Base-by-base conservation (phyloP, 2,888 invertebrate genomes). In the Agrochola litura region DNA sequence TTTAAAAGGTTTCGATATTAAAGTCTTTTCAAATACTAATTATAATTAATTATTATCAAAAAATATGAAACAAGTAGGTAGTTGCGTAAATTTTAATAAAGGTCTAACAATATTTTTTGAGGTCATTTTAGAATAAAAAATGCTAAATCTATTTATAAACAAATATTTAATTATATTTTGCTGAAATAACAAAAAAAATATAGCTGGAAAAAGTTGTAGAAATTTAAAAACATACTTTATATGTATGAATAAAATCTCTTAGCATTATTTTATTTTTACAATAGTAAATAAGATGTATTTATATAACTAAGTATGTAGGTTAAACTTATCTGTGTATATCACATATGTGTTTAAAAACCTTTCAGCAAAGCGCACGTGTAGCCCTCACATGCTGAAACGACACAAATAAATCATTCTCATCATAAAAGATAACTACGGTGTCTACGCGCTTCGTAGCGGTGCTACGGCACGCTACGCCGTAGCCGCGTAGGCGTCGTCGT, bases 381-480 rank as follows among this genome's bases (percentile, higher is more conserved):
- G 49, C 64, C 60, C 61, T 66, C 79, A 70, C 69, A 77, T 60
- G 74, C 71, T 80, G 69, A 83, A 78, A 76, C 61, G 83, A 75
- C 69, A 60, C 66, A 83, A 82, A 88, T 89, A 89, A 89, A 89
- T 89, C 89, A 84, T 82, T 81, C 66, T 63, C 76, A 84, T 80
- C 82, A 81, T 84, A 84, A 85, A 86, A 83, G 82, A 83, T 83
- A 81, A 81, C 82, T 84, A 63, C 73, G 76, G 46, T 76, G 81
- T 86, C 86, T 88, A 88, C 88, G 86, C 74, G 69, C 58, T 66
- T 56, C 82, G 87, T 81, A 84, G 86, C 74, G 70, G 8, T 64
- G 72, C 89, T 88, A 89, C 88, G 88, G 63, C 73, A 83, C 73
- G 87, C 89, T 89, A 89, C 89, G 86, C 25, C 89, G 89, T 89